Conservation (phyloP, 1,140 invertebrate genomes). For the Musca vetustissima region DNA sequence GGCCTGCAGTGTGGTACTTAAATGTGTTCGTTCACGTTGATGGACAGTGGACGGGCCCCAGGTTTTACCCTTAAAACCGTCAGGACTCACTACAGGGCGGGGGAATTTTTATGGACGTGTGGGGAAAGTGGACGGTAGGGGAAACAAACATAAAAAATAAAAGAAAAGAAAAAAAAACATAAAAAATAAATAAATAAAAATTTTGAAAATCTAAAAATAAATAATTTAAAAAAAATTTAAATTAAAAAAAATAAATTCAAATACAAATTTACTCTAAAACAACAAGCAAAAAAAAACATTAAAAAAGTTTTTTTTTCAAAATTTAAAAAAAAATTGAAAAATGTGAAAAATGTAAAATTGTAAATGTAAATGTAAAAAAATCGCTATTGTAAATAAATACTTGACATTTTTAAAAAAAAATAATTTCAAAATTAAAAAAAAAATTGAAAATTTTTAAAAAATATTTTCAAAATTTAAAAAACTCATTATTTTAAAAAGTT, state of each 20-base stretch:
- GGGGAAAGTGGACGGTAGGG: slow-evolving; percentile 28
- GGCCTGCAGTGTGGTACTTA: slow-evolving; percentile 58
- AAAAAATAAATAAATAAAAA: slow-evolving; percentile 20
- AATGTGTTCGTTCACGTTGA: slow-evolving; percentile 82
- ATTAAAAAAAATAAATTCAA: neutral
- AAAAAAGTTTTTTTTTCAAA: too few relatives aligned
- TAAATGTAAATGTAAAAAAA: too few relatives aligned
- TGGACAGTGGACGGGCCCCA: slow-evolving; percentile 92
- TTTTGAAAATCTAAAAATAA: slow-evolving; percentile 5
- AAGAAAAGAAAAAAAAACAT: slow-evolving; percentile 28
- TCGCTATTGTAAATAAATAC: too few relatives aligned
- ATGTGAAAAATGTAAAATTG: too few relatives aligned
- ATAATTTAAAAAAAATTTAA: slow-evolving; percentile 13
- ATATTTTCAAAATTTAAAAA: too few relatives aligned
- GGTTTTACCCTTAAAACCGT: slow-evolving; percentile 95
- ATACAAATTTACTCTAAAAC: too few relatives aligned
- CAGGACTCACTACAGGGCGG: slow-evolving; percentile 72
- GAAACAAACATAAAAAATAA: slow-evolving; percentile 25
- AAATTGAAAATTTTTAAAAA: too few relatives aligned
- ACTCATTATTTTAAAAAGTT: too few relatives aligned
- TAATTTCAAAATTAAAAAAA: too few relatives aligned
- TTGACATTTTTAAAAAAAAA: too few relatives aligned
- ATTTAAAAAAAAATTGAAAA: too few relatives aligned
- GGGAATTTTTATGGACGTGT: neutral
- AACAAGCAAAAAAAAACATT: too few relatives aligned